A percentile compares a stretch with the other conserved stretches of the same genome.
These are phyloP conservation scores for Macrosiphum euphorbiae DNA, from an alignment of 2,888 invertebrate species.

Conservation along the genomic window DNA sequence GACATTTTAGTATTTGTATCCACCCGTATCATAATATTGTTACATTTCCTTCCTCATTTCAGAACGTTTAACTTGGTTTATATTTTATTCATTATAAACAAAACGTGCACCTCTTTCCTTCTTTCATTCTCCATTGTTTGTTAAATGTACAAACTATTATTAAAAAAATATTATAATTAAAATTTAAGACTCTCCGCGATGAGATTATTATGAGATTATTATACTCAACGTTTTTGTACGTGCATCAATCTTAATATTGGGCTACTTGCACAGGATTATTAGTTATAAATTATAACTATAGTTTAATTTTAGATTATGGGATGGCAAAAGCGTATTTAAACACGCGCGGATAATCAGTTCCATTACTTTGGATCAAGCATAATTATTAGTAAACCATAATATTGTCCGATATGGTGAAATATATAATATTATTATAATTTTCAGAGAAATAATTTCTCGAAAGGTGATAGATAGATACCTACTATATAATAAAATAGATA, in stretches of 20 bases:
- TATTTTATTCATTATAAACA: not conserved
- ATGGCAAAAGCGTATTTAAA: not conserved
- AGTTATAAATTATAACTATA: not conserved
- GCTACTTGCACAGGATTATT: not conserved
- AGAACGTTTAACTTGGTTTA: not conserved
- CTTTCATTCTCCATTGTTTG: not conserved
- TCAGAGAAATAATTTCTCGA: not conserved
- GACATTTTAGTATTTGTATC: not conserved
- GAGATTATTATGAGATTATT: constrained; percentile 5
- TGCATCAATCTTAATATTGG: not conserved
- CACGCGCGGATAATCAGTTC: not conserved
- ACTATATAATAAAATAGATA: not conserved
- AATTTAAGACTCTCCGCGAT: not conserved
- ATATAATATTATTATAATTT: not conserved
- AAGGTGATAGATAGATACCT: not conserved
- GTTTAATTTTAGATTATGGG: not conserved
- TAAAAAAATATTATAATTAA: not conserved
- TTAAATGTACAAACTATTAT: not conserved
- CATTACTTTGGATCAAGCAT: not conserved
- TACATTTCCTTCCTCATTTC: not conserved
- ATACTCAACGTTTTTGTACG: not conserved
- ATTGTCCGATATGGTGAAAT: not conserved
- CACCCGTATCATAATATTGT: not conserved
- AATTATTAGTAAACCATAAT: not conserved
- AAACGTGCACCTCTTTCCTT: not conserved